A percentile compares a stretch with the other conserved stretches of the same genome.
Conservation (phyloP, 1,140 invertebrate species). For the Kradibia gibbosae region DNA sequence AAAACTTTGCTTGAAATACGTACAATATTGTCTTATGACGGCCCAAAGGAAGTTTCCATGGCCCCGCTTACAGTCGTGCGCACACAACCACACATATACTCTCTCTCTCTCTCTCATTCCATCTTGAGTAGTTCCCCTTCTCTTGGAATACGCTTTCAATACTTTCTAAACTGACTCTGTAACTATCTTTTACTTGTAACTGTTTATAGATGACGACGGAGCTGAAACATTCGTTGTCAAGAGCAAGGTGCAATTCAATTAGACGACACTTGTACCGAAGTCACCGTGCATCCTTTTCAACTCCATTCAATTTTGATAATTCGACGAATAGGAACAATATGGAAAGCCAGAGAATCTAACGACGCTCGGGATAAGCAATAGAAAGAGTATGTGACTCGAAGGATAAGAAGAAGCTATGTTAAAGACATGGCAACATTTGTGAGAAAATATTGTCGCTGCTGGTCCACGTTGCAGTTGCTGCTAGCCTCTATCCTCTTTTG, state of each 20-base stretch:
- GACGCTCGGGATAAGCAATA: not conserved
- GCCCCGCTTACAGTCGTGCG: too few species aligned
- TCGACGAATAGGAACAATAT: not conserved
- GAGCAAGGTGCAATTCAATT: not conserved
- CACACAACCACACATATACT: too few species aligned
- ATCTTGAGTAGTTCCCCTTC: not conserved
- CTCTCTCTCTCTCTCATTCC: not conserved
- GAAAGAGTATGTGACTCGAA: not conserved
- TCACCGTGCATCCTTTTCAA: too few species aligned
- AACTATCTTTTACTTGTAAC: not conserved
- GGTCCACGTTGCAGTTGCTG: not conserved
- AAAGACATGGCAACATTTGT: constrained; percentile 3
- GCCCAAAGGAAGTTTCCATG: constrained; percentile 33
- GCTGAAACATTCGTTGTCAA: constrained; percentile 6
- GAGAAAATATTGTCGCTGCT: not conserved
- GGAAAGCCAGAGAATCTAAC: not conserved
- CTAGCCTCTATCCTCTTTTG: not conserved
- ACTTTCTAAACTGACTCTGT: constrained; percentile 18
- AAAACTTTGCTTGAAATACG: too few species aligned
- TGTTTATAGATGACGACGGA: not conserved
- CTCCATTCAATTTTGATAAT: too few species aligned
- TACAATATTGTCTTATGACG: not conserved
- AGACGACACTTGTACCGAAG: not conserved
- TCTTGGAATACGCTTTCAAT: not conserved
- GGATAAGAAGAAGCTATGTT: not conserved